These are phyloP conservation scores for Drosophila birchii DNA, from an alignment of 2,888 invertebrate genomes.

Conservation along the genomic window DNA sequence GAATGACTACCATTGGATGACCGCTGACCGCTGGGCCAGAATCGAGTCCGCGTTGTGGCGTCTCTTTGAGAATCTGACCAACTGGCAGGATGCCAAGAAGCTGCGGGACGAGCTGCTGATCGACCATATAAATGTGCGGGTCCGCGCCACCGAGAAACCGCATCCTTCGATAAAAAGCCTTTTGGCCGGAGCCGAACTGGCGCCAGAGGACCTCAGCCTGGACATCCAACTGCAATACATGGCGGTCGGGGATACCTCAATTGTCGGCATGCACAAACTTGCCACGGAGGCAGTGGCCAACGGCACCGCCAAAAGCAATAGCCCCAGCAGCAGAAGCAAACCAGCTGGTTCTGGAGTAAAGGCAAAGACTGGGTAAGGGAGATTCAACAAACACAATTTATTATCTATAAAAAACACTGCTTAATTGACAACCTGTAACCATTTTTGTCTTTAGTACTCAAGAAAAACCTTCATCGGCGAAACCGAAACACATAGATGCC, in stretches of 20 bases:
- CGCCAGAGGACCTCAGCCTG: slow-evolving; percentile 27
- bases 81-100: slow-evolving; percentile 35
- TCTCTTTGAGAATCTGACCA: slow-evolving; percentile 41
- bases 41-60: slow-evolving; percentile 49
- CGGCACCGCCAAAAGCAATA: not conserved
- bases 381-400: too few relatives aligned
- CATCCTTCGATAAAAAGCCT: slow-evolving; percentile 10
- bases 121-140: slow-evolving; percentile 54
- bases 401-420: not conserved
- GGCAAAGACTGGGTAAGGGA: slow-evolving; percentile 11
- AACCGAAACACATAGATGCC: slow-evolving; percentile 35
- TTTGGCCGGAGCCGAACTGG: slow-evolving; percentile 5
- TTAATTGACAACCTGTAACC: not conserved
- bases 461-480: not conserved
- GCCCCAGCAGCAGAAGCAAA: not conserved
- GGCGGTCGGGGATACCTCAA: slow-evolving; percentile 24
- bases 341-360: not conserved
- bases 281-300: slow-evolving; percentile 13
- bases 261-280: slow-evolving; percentile 5
- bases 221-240: slow-evolving; percentile 43
- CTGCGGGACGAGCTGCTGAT: slow-evolving; percentile 43
- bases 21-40: slow-evolving; percentile 51
- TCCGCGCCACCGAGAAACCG: slow-evolving; percentile 31
- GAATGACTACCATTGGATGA: slow-evolving; percentile 60
- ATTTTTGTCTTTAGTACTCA: not conserved